Evolutionary conservation across 1,140 invertebrate genomes (phyloP).

Genomic region (Cepaea nemoralis): DNA sequence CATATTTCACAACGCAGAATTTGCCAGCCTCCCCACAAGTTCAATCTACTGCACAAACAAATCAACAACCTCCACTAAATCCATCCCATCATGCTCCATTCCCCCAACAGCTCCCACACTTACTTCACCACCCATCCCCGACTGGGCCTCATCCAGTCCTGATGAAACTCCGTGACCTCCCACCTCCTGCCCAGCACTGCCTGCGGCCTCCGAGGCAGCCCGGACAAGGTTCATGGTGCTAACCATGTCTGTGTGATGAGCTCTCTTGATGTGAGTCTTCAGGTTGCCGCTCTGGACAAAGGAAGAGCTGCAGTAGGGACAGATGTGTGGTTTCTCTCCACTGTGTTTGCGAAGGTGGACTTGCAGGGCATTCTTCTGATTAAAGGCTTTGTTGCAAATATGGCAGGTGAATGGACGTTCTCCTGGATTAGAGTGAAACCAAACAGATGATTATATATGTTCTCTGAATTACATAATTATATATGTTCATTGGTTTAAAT

Average conservation of each 20-base stretch:
- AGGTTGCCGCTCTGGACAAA: slow-evolving; percentile 80
- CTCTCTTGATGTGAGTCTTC: slow-evolving; percentile 76
- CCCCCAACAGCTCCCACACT: slow-evolving; percentile 17
- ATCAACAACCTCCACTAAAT: slow-evolving; percentile 34
- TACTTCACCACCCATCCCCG: slow-evolving; percentile 16
- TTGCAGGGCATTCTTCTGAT: slow-evolving; percentile 80
- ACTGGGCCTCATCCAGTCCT: slow-evolving; percentile 19
- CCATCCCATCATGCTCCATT: slow-evolving; percentile 25
- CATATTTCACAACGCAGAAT: no score
- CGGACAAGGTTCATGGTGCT: slow-evolving; percentile 63
- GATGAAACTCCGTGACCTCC: not conserved
- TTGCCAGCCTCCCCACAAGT: no score
- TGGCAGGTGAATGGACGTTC: slow-evolving; percentile 92
- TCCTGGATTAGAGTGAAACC: slow-evolving; percentile 52
- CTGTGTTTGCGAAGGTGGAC: slow-evolving; percentile 78
- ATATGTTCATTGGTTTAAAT: no score
- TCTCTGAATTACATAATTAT: no score
- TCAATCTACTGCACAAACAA: slow-evolving; percentile 32
- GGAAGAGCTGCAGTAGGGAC: slow-evolving; percentile 84
- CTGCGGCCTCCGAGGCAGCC: not conserved
- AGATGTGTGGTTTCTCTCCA: slow-evolving; percentile 84
- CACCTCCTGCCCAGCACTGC: not conserved
- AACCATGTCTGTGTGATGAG: slow-evolving; percentile 72
- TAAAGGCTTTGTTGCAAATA: slow-evolving; percentile 92
- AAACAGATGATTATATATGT: no score